Percentiles rank a stretch among this genome's conserved stretches.
phyloP scores from a whole-genome alignment of 2,797 vertebrate genomes.

The Typhlichthys subterraneus region DNA sequence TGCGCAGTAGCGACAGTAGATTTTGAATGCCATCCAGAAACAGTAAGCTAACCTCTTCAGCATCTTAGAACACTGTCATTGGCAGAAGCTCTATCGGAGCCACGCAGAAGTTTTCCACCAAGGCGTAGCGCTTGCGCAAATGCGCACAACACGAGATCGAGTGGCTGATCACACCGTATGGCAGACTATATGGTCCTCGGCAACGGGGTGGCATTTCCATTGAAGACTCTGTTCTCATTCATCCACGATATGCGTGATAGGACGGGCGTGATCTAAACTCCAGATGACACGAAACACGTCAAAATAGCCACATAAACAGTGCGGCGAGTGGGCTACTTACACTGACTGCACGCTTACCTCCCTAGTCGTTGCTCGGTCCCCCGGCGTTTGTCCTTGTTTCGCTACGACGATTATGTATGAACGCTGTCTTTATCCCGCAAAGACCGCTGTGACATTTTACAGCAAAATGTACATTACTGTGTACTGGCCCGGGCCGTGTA shows the following conservation, averaged over 20 bases:
- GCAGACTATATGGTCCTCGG: slow-evolving; percentile 52
- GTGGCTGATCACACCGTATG: slow-evolving; percentile 49
- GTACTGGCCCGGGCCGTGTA: slow-evolving; percentile 30
- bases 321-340: slow-evolving; percentile 23
- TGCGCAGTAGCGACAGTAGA: background rate
- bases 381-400: slow-evolving; percentile 70
- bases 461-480: slow-evolving; percentile 32
- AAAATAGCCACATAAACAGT: slow-evolving; percentile 19
- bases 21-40: background rate
- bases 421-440: slow-evolving; percentile 67
- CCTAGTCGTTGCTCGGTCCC: slow-evolving; percentile 57
- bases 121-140: slow-evolving; percentile 68
- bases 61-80: slow-evolving; percentile 15
- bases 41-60: background rate
- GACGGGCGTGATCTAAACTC: slow-evolving; percentile 51
- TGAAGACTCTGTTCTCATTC: slow-evolving; percentile 53
- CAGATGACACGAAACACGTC: slow-evolving; percentile 34
- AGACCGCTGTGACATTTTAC: slow-evolving; percentile 64
- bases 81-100: slow-evolving; percentile 16
- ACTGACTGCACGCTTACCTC: slow-evolving; percentile 68
- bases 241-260: slow-evolving; percentile 29
- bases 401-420: slow-evolving; percentile 58
- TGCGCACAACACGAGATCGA: slow-evolving; percentile 58
- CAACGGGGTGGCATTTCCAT: slow-evolving; percentile 45
- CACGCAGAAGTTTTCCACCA: slow-evolving; percentile 50